phyloP scores from a whole-genome alignment of 1,140 invertebrate species.

The Aphelenchoides besseyi region DNA sequence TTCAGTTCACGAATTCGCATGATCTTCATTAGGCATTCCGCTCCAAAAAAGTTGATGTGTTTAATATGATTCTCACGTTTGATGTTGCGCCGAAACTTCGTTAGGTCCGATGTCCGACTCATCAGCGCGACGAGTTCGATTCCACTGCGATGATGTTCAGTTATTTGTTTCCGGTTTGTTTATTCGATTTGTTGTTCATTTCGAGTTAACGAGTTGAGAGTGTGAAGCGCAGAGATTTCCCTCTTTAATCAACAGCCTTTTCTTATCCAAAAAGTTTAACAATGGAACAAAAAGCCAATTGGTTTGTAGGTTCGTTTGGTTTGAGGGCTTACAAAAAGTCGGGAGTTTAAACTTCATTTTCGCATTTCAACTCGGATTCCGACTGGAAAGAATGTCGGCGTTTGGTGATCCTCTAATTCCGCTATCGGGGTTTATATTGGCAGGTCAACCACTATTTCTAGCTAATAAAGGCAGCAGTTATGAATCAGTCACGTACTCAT shows the following conservation, averaged over 20 bases:
- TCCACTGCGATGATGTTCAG: conserved; percentile 3
- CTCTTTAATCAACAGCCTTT: neutral
- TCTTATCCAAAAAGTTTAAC: neutral
- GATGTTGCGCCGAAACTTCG: no score
- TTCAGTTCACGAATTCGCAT: no score
- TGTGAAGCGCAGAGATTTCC: neutral
- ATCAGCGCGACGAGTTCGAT: conserved; percentile 13
- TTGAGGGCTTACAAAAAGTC: neutral
- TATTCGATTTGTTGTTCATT: neutral
- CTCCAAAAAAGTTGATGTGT: no score
- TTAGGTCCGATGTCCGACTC: neutral
- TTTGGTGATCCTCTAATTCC: conserved; percentile 18
- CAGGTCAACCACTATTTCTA: conserved; percentile 2
- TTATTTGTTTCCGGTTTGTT: neutral
- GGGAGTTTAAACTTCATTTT: neutral
- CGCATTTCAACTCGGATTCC: neutral
- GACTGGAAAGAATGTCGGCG: conserved; percentile 7
- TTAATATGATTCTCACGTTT: no score
- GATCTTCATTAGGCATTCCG: no score
- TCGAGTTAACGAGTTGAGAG: neutral
- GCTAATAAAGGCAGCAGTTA: neutral
- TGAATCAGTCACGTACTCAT: neutral
- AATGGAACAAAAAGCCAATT: neutral
- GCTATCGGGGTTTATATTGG: conserved; percentile 3
- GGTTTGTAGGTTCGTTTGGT: neutral